Conservation (phyloP, 2,888 invertebrate genomes). For the Amorpha juglandis region DNA sequence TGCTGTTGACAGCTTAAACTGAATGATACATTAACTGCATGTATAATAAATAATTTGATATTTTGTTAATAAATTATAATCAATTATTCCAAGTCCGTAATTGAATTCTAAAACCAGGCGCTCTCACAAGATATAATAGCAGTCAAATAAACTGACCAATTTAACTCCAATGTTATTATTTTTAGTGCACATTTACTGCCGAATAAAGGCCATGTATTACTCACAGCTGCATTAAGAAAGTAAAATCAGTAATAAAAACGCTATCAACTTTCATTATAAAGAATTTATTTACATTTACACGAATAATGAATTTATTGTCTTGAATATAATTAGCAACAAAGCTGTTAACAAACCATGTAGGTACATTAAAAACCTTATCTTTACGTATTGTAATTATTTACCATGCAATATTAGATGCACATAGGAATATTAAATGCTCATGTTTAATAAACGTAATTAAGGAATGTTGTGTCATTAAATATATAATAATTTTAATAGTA, state of each 20-base stretch:
- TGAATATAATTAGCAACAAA: background rate
- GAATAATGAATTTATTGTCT: conserved; percentile 8
- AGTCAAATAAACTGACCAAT: too few species aligned
- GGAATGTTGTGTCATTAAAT: too few species aligned
- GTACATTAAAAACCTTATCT: background rate
- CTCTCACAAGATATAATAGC: too few species aligned
- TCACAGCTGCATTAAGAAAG: background rate
- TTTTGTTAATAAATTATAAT: too few species aligned
- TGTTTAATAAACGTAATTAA: background rate
- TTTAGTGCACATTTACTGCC: too few species aligned
- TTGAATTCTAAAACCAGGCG: too few species aligned
- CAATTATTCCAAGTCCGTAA: too few species aligned
- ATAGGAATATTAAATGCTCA: background rate
- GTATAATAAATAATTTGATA: too few species aligned
- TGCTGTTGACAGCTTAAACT: background rate
- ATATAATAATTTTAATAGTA: background rate
- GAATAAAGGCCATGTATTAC: background rate
- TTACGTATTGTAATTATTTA: conserved; percentile 1
- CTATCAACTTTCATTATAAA: background rate
- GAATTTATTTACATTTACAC: background rate
- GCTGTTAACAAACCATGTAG: background rate
- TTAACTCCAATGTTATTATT: too few species aligned
- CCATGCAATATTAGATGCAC: background rate
- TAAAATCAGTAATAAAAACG: background rate
- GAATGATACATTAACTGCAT: too few species aligned